Evolutionary conservation across 2,113 vertebrate genomes (phyloP), one percentile per base, ranked within the genome.

Genomic region (Lota lota): DNA sequence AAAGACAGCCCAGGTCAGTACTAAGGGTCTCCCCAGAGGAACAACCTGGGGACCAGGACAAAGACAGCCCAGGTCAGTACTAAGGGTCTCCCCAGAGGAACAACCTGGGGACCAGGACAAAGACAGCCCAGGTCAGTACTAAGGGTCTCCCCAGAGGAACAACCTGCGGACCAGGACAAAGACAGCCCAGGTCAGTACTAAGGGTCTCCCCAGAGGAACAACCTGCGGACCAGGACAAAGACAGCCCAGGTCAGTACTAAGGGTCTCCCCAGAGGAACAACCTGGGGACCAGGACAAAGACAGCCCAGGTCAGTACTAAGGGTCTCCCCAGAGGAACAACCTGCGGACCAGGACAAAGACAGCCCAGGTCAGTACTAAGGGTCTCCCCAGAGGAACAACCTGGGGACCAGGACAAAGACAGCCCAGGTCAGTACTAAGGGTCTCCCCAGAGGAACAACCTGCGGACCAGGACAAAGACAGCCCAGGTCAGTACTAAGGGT

Each of bases 101-200:
- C 72, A 67, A 19, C 24, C 68, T 16, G 58, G 66, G 2, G 24
- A 70, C 22, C 72, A 67, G 21, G 57, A 74, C 24, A 24, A 24
- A 24, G 21, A 22, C n/a, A 47, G 74, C 73, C 24, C 24, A 2
- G 24, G 24, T 24, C 24, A 24, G 24, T 24, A 24, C 24, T 24
- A 4, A 24, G 24, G 36, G 36, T 40, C 36, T 40, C 36, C 6
- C 24, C n/a, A n/a, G n/a, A n/a, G n/a, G n/a, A n/a, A n/a, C n/a
- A 40, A 67, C 15, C 68, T 16, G 58, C 66, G 2, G 24, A 70
- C 22, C 72, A 67, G 21, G 57, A 73, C 24, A 24, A 24, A 24
- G 21, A 22, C n/a, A 47, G 74, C 73, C 24, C 24, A 2, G 24
- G 24, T 24, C 24, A 24, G 24, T 24, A 24, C 24, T 24, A 4